Conservation (phyloP, 2,797 vertebrate genomes). For the Tenualosa thibaudeaui region DNA sequence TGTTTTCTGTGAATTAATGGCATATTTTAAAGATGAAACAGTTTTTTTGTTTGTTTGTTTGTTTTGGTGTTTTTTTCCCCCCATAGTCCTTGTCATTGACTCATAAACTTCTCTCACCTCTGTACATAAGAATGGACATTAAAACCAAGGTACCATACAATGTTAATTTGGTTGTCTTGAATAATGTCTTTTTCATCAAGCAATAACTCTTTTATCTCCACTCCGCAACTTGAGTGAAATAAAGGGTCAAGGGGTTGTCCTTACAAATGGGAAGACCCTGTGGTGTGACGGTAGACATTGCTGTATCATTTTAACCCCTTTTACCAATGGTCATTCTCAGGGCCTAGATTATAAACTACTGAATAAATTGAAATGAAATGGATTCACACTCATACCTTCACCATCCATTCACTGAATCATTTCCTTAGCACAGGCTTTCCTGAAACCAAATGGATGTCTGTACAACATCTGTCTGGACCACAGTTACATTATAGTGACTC, state of each 20-base stretch:
- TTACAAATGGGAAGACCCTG: neutral
- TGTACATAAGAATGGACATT: conserved; percentile 26
- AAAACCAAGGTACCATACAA: conserved; percentile 19
- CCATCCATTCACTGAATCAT: neutral
- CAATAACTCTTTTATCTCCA: neutral
- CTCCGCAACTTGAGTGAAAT: neutral
- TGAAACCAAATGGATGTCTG: neutral
- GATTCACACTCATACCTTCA: neutral
- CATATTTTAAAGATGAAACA: neutral
- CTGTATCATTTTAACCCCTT: neutral
- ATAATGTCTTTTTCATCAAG: neutral
- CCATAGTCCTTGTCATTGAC: conserved; percentile 9
- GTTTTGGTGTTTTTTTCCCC: neutral
- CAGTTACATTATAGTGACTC: neutral
- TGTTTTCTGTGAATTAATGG: conserved; percentile 10
- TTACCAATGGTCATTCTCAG: neutral
- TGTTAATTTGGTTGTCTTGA: neutral
- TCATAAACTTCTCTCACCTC: neutral
- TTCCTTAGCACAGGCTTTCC: neutral
- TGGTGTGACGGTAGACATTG: neutral
- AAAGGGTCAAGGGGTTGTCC: neutral
- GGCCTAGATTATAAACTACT: neutral
- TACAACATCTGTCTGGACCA: neutral
- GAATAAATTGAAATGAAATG: neutral
- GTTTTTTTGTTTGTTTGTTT: neutral